Conservation (phyloP, 2,797 vertebrate genomes). For the Sebastes vulpes region DNA sequence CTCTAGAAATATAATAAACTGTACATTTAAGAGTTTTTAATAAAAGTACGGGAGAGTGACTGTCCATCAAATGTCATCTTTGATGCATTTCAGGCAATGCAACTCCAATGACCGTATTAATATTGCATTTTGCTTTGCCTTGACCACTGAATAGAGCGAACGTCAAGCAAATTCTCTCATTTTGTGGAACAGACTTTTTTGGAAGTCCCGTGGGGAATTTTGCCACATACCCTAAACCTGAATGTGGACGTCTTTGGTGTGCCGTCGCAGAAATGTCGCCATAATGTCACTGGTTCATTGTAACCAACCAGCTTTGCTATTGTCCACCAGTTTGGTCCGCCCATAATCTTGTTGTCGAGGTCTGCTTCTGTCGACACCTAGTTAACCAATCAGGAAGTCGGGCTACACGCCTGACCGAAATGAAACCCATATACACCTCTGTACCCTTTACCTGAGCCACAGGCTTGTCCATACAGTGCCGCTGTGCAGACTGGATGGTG, state of each 20-base stretch:
- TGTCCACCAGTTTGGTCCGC: constrained; percentile 42
- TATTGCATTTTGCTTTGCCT: constrained; percentile 6
- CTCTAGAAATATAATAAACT: constrained; percentile 40
- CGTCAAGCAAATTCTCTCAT: neutral
- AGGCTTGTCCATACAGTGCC: constrained; percentile 48
- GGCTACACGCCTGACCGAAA: constrained; percentile 15
- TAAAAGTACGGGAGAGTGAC: neutral
- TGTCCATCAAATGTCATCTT: constrained; percentile 13
- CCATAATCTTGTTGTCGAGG: constrained; percentile 55
- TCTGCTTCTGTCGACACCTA: constrained; percentile 41
- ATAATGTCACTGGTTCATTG: constrained; percentile 46
- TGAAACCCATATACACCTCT: constrained; percentile 20
- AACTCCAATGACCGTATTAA: constrained; percentile 2
- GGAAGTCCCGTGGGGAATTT: constrained; percentile 14
- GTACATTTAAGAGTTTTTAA: constrained; percentile 19
- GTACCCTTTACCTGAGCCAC: constrained; percentile 59
- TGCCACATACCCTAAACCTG: constrained; percentile 1
- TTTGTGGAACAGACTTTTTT: neutral
- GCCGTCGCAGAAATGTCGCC: constrained; percentile 38
- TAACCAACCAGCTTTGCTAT: constrained; percentile 48
- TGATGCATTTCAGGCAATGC: constrained; percentile 36
- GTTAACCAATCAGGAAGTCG: constrained; percentile 36
- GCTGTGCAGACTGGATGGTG: constrained; percentile 46
- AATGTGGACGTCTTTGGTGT: constrained; percentile 43
- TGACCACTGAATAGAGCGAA: neutral